Evolutionary conservation across 1,140 invertebrate species (phyloP).

Genomic region (Chironomus tepperi): DNA sequence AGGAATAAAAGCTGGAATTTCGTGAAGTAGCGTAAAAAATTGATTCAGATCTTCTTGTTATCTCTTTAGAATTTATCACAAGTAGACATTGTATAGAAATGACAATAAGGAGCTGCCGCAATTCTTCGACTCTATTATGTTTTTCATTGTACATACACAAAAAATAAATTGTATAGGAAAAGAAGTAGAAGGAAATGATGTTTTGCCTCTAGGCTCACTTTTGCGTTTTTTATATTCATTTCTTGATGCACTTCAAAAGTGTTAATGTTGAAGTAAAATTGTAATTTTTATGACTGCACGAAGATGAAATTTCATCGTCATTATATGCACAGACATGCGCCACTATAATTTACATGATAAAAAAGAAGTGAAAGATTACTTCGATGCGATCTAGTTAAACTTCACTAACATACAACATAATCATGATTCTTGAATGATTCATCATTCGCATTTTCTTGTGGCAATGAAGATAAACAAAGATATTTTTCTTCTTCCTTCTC

Average conservation of each 20-base stretch:
- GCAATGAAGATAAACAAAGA: too few species aligned
- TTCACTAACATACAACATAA: not conserved
- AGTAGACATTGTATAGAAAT: too few species aligned
- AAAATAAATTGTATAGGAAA: too few species aligned
- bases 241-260: not conserved
- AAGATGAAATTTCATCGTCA: constrained; percentile 13
- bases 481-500: too few species aligned
- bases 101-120: not conserved
- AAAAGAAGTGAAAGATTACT: constrained; percentile 13
- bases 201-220: not conserved
- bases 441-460: constrained; percentile 7
- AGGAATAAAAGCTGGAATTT: not conserved
- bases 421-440: not conserved
- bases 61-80: not conserved
- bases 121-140: not conserved
- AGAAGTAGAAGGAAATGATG: too few species aligned
- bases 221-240: too few species aligned
- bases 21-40: constrained; percentile 5
- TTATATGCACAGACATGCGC: constrained; percentile 5
- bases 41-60: not conserved
- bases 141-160: too few species aligned
- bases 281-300: not conserved
- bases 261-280: not conserved
- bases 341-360: constrained; percentile 9
- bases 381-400: constrained; percentile 7